Percentiles rank a stretch among this genome's conserved stretches.
These are phyloP conservation scores for Poeciliopsis turrubarensis DNA, from an alignment of 2,113 vertebrate species.

Conservation along the genomic window DNA sequence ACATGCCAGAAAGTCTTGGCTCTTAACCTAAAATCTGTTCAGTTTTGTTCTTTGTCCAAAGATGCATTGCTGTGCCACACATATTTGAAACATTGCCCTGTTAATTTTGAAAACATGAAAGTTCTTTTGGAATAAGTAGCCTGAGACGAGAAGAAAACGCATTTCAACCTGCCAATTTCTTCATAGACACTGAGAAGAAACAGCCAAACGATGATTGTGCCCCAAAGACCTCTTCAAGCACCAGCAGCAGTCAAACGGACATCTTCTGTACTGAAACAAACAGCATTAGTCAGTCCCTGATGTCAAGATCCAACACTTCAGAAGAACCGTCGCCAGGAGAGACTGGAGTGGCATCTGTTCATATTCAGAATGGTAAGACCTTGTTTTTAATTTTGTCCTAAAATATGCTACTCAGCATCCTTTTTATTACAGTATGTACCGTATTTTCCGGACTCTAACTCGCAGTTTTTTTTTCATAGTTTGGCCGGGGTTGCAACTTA, in stretches of 20 bases:
- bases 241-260: slow-evolving; percentile 93
- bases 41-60: not conserved
- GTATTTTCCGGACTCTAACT: no score
- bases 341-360: slow-evolving; percentile 87
- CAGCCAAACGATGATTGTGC: slow-evolving; percentile 91
- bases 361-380: slow-evolving; percentile 89
- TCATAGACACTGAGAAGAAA: slow-evolving; percentile 93
- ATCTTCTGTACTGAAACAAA: slow-evolving; percentile 92
- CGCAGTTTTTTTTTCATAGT: no score
- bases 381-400: not conserved
- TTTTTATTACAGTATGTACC: not conserved
- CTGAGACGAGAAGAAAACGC: not conserved
- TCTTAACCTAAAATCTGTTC: not conserved
- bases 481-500: no score
- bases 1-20: not conserved
- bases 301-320: slow-evolving; percentile 83
- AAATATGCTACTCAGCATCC: not conserved
- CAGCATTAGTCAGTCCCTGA: slow-evolving; percentile 90
- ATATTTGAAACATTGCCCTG: not conserved
- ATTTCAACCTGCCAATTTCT: slow-evolving; percentile 10
- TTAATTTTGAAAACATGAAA: not conserved
- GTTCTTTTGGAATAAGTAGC: not conserved
- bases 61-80: not conserved
- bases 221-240: slow-evolving; percentile 90
- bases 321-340: slow-evolving; percentile 87